Percentiles rank a stretch among this genome's conserved stretches.
These are phyloP conservation scores for Galerucella pusilla DNA, from an alignment of 2,888 invertebrate genomes.

Conservation along the genomic window DNA sequence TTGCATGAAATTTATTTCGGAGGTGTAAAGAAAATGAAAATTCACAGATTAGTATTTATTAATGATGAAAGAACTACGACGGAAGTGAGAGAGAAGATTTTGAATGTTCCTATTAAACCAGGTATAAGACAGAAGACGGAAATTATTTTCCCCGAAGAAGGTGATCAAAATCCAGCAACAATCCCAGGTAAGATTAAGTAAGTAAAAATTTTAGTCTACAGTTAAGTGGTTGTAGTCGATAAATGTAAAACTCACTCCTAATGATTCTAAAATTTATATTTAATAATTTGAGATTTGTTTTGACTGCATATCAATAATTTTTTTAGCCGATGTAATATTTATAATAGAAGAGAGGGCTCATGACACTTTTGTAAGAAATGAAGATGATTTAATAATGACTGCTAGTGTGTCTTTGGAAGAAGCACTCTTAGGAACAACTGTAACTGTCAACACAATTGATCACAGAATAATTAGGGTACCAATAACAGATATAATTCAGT, in stretches of 20 bases:
- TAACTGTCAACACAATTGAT: constrained; percentile 77
- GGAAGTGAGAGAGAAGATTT: constrained; percentile 76
- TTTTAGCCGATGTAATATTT: constrained; percentile 79
- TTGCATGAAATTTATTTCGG: constrained; percentile 77
- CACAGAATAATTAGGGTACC: constrained; percentile 75
- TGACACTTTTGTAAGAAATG: constrained; percentile 73
- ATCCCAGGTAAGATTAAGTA: constrained; percentile 67
- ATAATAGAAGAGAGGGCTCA: constrained; percentile 79
- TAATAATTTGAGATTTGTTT: too few species aligned
- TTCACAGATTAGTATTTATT: constrained; percentile 76
- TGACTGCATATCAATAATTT: neutral
- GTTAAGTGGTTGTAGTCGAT: constrained; percentile 1
- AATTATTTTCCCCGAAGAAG: constrained; percentile 80
- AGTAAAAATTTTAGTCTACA: constrained; percentile 17
- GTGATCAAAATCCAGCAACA: constrained; percentile 80
- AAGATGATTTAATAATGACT: constrained; percentile 74
- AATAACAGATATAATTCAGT: constrained; percentile 78
- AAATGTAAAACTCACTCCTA: too few species aligned
- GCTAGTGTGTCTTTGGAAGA: constrained; percentile 74
- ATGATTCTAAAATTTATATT: too few species aligned
- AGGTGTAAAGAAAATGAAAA: constrained; percentile 86
- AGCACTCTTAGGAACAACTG: constrained; percentile 76
- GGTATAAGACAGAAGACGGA: constrained; percentile 80
- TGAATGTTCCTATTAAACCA: constrained; percentile 79
- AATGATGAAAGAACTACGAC: constrained; percentile 73